Evolutionary conservation across 2,797 vertebrate species (phyloP).

Genomic region (Centroberyx gerrardi): DNA sequence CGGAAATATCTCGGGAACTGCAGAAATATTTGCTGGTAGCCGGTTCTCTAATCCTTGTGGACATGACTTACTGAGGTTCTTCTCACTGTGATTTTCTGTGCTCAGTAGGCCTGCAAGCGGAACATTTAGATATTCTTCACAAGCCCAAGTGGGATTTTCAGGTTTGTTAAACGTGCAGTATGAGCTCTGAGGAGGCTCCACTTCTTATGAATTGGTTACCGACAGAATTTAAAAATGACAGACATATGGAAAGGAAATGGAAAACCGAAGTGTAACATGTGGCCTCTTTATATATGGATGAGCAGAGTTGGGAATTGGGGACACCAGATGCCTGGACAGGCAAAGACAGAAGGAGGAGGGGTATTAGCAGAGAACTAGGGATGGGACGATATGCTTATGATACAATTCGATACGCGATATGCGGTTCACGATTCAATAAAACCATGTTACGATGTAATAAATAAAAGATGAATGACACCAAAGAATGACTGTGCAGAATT

Average conservation of each 20-base stretch:
- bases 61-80: constrained; percentile 63
- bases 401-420: too few relatives aligned
- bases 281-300: constrained; percentile 10
- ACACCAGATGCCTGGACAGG: background rate
- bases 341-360: background rate
- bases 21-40: constrained; percentile 52
- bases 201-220: constrained; percentile 32
- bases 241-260: constrained; percentile 43
- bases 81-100: constrained; percentile 51
- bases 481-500: too few relatives aligned
- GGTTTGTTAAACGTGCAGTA: constrained; percentile 48
- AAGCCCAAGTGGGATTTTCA: constrained; percentile 54
- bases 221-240: constrained; percentile 50
- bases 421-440: too few relatives aligned
- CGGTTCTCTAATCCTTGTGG: constrained; percentile 66
- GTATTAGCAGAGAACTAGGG: background rate
- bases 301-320: background rate
- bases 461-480: too few relatives aligned
- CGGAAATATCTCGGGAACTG: constrained; percentile 61
- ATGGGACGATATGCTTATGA: too few relatives aligned
- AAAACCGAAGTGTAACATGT: constrained; percentile 38
- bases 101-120: constrained; percentile 42
- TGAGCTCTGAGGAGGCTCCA: constrained; percentile 40
- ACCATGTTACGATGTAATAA: too few relatives aligned
- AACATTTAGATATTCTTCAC: constrained; percentile 58